Base-by-base conservation (phyloP, 2,888 invertebrate species). In the Nineta flava region DNA sequence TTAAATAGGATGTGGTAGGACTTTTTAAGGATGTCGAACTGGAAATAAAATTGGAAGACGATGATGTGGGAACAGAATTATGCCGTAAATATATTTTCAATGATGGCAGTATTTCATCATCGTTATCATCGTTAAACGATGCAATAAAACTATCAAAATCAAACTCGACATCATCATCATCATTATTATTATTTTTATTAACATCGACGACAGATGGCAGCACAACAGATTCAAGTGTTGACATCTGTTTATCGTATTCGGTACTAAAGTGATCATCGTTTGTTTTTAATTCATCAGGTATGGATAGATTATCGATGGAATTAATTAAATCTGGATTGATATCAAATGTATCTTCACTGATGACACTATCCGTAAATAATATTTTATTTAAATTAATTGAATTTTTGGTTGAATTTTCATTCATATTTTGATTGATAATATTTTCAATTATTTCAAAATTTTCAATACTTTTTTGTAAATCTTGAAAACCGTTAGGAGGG, bases 301-400 rank as follows among this genome's bases (percentile, higher is more conserved):
- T 76, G 15, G 79, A 74, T 47, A 82, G 67, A 66, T 81, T 81
- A 63, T 82, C 81, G 62, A 77, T 78, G 65, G 78, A 77, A 63
- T 83, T 82, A 51, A 82, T 82, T 51, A 82, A 68, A 57, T 72
- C 67, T 26, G 76, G 76, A 61, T 77, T 76, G 53, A 77, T 76
- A 19, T 70, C 68, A 31, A 57, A 58, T 49, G 19, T 53, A 51
- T 32, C 51, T 51, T 48, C 54, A 54, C 7, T 51, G 16, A 32
- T 55, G 52, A 19, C 54, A 45, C 47, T 51, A 54, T 44, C 35
- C 16, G 15, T 35, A 13, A 16, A 47, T 51, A 21, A 49, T 35
- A 34, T 52, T 44, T 13, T n/a, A 34, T 40, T 46, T 34, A 19
- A 32, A n/a, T 48, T 52, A 34, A 47, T 51, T 26, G 38, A 48